Evolutionary conservation across 2,888 invertebrate genomes (phyloP), one percentile per base, ranked within the genome.

Genomic region (Lasioglossum marginatum): DNA sequence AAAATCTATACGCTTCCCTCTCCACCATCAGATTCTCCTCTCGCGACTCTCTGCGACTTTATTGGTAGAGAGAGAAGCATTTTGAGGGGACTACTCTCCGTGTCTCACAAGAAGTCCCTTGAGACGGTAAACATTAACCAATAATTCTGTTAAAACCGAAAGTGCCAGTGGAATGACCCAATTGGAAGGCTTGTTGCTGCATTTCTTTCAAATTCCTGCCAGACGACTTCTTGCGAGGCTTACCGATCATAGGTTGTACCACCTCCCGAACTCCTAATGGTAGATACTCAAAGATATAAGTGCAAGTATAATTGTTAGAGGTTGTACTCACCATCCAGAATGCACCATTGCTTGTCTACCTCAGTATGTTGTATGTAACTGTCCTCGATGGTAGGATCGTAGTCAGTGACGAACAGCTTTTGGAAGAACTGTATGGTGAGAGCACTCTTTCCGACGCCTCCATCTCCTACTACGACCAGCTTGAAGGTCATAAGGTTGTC

Each of bases 391-490:
- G 99, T 99, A 12, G 99, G 99, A 95, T 99, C 99, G 93, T 99
- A 99, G 95, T 99, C 99, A 0, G 98, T 98, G 87, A 99, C 98
- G 95, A 99, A 99, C 93, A 98, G 96, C 95, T 98, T 98, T 96
- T 99, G 99, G 95, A 99, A 99, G 96, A 98, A 98, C 96, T 99
- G 98, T 94, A 98, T 99, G n/a, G 99, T 99, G 92, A 99, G 97
- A n/a, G 98, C 98, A 92, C 98, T 98, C 96, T 99, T 99, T 88
- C 99, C 99, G 81, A 99, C 99, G 89, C 99, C 99, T 88, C 99
- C 99, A 95, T 98, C 98, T 8, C 99, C 99, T 34, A 99, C 98
- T 87, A 99, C 99, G 87, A 99, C 99, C 93, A 99, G 95, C 95
- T 98, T 99, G 94, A 98, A 98, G 87, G 97, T 97, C 88, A 97